Evolutionary conservation across 2,888 invertebrate species (phyloP), one percentile per base, ranked within the genome.

Genomic region (Vannuccia rotundouncinata): DNA sequence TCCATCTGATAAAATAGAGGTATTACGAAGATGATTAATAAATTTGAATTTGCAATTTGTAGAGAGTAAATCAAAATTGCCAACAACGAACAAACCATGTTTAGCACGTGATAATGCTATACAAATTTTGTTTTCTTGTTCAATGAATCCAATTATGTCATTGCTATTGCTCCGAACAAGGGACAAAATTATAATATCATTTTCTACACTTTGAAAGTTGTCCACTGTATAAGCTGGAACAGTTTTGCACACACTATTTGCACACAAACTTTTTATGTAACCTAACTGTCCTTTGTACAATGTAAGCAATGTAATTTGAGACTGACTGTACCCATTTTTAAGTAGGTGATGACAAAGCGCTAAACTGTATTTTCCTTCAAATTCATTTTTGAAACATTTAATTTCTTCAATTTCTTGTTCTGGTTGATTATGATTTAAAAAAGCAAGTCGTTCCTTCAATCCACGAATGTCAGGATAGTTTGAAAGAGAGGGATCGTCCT

Each of bases 121-220:
- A 85, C 93, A 92, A 66, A 93, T 91, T 73, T 93, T 90, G 86
- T 93, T 93, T 59, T 91, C 90, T 29, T 90, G 91, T 1, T 89
- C 88, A 5, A 86, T 79, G 82, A 88, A 88, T 1, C 88, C 88
- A 77, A 87, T 84, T 13, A 81, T 83, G 0, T 82, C 83, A 0
- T 83, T 82, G 0, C 66, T 75, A 82, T 87, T 87, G 81, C 85
- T 86, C 74, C 87, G 81, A 0, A 88, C 87, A 45, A 87, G 83
- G 22, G 87, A 87, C 31, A 88, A 80, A 13, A 88, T 79, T 22
- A 88, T 83, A 74, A 88, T 85, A 80, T 87, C 87, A 82, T 87
- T 88, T 82, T 88, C 93, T 85, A 93, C 92, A 0, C 93, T 93
- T 89, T 93, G 94, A 84, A 91, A 94, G 85, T 92, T 93, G 86